These are phyloP conservation scores for Bombyx mandarina DNA, from an alignment of 1,140 invertebrate species.

Conservation along the genomic window DNA sequence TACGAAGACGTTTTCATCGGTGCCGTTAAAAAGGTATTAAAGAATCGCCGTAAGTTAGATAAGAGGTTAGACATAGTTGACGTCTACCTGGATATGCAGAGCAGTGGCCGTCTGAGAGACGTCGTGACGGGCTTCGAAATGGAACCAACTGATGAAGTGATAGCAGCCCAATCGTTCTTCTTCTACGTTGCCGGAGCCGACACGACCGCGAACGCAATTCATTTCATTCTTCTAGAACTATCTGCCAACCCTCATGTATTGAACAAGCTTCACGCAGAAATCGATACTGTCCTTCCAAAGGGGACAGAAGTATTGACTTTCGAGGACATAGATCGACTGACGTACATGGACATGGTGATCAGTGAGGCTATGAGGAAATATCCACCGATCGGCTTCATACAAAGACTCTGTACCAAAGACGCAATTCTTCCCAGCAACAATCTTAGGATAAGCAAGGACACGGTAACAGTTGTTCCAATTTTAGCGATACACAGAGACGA, in stretches of 20 bases:
- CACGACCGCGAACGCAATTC: slow-evolving; percentile 50
- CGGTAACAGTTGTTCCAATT: slow-evolving; percentile 67
- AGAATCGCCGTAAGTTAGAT: slow-evolving; percentile 10
- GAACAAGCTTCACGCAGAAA: slow-evolving; percentile 51
- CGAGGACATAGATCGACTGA: slow-evolving; percentile 46
- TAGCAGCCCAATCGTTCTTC: slow-evolving; percentile 67
- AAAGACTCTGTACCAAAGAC: slow-evolving; percentile 51
- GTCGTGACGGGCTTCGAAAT: slow-evolving; percentile 20
- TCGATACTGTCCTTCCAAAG: slow-evolving; percentile 37
- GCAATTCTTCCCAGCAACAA: slow-evolving; percentile 59
- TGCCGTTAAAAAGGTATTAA: slow-evolving; percentile 17
- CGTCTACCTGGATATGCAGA: slow-evolving; percentile 25
- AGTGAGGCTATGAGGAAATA: slow-evolving; percentile 62
- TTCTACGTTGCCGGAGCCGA: slow-evolving; percentile 74
- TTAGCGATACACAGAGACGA: slow-evolving; percentile 74
- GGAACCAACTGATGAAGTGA: slow-evolving; percentile 45
- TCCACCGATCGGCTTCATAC: slow-evolving; percentile 55
- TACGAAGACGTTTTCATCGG: slow-evolving; percentile 29
- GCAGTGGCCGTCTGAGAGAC: slow-evolving; percentile 25
- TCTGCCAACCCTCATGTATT: slow-evolving; percentile 54
- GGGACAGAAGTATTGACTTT: slow-evolving; percentile 45
- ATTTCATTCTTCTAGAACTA: slow-evolving; percentile 48
- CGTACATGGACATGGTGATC: slow-evolving; percentile 67
- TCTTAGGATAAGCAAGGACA: slow-evolving; percentile 59
- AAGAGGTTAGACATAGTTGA: slow-evolving; percentile 27